Base-by-base conservation (phyloP, 92 coral and sea anemone species). In the Epizoanthus ramosus region DNA sequence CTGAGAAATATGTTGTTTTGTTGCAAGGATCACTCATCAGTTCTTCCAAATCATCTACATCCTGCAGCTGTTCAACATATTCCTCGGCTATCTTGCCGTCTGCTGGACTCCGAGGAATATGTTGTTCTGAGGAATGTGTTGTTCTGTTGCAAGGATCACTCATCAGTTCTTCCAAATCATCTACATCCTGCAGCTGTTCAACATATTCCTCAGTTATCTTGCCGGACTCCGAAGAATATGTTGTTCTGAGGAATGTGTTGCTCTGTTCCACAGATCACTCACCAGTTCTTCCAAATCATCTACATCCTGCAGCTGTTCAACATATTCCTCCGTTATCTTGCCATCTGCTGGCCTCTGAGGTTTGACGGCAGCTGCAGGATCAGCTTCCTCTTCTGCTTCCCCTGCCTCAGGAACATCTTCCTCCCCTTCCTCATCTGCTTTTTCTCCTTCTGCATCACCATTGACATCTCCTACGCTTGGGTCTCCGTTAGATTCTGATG, bases 241-340 rank as follows among this genome's bases (percentile, higher is more conserved):
- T 75, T 23, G 88, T 79, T 79, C 70, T 72, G 81, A 33, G 77
- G 73, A 37, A 6, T 37, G 3, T 37, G 43, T 37, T 37, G 43
- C 3, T n/a, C 83, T 23, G 35, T n/a, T 60, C 9, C 8, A 21
- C 19, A 35, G 0, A 37, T 13, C 33, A 92, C 98, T 87, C 75
- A 95, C 98, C 80, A 93, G 87, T 28, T 84, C 83, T 79, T 95
- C 98, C 84, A 95, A 80, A 24, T 89, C 87, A 71, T 91, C 98
- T 68, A 93, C 91, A 75, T 95, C 98, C 71, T 95, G 92, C 67
- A 95, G 87, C 74, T 88, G 92, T 65, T 84, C 94, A 37, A 95
- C 86, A 17, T 91, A 90, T 68, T 88, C 87, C 60, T 89, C 94
- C 17, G 98, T 91, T 35, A 93, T 82, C 39, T 85, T 77, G 15